Conservation (phyloP, 1,140 invertebrate species). For the Caerostris darwini region DNA sequence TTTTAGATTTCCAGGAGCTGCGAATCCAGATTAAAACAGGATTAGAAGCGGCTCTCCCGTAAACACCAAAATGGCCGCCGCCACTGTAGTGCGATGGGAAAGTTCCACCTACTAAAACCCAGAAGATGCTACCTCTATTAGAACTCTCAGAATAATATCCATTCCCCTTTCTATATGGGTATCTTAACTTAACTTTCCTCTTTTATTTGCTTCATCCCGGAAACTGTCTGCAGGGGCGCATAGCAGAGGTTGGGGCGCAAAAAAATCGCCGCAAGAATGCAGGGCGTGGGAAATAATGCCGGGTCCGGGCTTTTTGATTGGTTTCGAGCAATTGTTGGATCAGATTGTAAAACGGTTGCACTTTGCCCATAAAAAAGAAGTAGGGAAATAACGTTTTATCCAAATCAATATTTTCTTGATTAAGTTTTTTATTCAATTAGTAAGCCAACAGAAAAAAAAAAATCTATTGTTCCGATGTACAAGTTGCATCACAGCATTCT, state of each 20-base stretch:
- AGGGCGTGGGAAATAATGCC: background rate
- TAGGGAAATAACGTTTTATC: background rate
- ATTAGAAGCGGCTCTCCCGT: conserved; percentile 37
- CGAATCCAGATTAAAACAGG: conserved; percentile 63
- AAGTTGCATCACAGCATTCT: background rate
- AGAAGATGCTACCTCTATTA: conserved; percentile 15
- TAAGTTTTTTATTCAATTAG: background rate
- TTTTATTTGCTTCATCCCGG: conserved; percentile 6
- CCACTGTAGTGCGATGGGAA: background rate
- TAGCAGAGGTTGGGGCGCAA: background rate
- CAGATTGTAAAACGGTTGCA: conserved; percentile 22
- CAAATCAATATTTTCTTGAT: background rate
- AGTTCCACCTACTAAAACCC: background rate
- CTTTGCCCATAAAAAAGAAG: conserved; percentile 17
- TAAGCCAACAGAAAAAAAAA: background rate
- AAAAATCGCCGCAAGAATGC: background rate
- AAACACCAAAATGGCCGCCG: conserved; percentile 49
- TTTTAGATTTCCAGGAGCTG: conserved; percentile 24
- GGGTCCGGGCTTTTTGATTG: background rate
- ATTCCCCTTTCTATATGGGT: conserved; percentile 45
- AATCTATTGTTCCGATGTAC: background rate
- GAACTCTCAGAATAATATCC: conserved; percentile 57
- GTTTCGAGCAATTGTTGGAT: background rate
- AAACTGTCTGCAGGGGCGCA: conserved; percentile 13
- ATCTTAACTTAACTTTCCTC: background rate